Evolutionary conservation across 2,113 vertebrate species (phyloP).

Genomic region (Ictidomys tridecemlineatus): DNA sequence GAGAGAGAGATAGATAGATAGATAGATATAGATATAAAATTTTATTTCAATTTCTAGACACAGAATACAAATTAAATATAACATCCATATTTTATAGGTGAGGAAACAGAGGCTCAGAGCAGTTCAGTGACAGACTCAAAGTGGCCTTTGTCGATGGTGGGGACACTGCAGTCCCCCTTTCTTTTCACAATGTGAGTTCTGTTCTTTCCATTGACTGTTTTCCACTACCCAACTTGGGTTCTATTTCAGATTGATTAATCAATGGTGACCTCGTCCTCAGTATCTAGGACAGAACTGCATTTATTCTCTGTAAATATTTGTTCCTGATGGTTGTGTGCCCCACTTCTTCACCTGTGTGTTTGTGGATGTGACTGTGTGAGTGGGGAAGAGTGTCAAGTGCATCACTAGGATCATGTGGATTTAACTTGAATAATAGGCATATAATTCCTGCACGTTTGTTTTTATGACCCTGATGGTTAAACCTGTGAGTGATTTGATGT

Average conservation of each 20-base stretch:
- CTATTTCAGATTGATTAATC: slow-evolving; percentile 15
- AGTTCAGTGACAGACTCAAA: no score
- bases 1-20: no score
- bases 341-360: neutral
- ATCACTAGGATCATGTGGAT: neutral
- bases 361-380: neutral
- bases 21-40: no score
- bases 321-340: neutral
- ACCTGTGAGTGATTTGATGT: neutral
- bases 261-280: neutral
- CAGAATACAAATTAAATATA: no score
- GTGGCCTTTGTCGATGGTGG: neutral
- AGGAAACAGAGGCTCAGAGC: no score
- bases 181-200: neutral
- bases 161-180: neutral
- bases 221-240: neutral
- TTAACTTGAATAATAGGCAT: slow-evolving; percentile 44
- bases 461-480: neutral
- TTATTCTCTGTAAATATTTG: slow-evolving; percentile 61
- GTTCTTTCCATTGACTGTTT: neutral
- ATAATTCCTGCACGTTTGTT: neutral
- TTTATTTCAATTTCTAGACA: neutral
- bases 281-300: neutral
- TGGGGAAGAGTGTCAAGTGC: neutral
- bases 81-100: no score